Evolutionary conservation across 2,113 vertebrate genomes (phyloP).

Genomic region (Calyptommatus sinebrachiatus): DNA sequence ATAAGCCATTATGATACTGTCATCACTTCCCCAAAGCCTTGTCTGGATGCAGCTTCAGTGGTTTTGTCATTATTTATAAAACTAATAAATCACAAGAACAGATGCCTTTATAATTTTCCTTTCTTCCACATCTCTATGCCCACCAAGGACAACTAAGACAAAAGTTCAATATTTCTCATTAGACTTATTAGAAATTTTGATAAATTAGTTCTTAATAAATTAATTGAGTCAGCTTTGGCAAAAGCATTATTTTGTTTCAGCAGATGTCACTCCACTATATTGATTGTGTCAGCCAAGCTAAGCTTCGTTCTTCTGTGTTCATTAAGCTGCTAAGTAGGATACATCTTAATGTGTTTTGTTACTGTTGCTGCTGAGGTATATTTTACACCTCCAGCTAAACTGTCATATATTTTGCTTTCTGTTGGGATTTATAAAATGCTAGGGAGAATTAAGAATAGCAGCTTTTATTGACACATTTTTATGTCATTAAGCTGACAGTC

Average conservation of each 20-base stretch:
- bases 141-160: background rate
- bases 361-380: slow-evolving; percentile 9
- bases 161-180: slow-evolving; percentile 8
- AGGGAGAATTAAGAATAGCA: slow-evolving; percentile 20
- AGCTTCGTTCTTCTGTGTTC: background rate
- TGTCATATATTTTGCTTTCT: slow-evolving; percentile 48
- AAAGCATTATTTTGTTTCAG: background rate
- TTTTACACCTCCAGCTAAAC: slow-evolving; percentile 47
- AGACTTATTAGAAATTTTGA: slow-evolving; percentile 2
- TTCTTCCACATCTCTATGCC: background rate
- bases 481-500: slow-evolving; percentile 21
- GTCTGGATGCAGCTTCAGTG: too few species aligned
- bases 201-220: background rate
- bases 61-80: too few species aligned
- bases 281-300: background rate
- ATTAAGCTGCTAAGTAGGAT: slow-evolving; percentile 21
- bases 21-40: too few species aligned
- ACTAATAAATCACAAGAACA: background rate
- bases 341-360: slow-evolving; percentile 11
- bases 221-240: background rate
- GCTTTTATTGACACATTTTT: slow-evolving; percentile 52
- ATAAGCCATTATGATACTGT: too few species aligned
- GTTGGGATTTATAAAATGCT: slow-evolving; percentile 50
- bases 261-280: slow-evolving; percentile 14
- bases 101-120: background rate